These are phyloP conservation scores for Acinonyx jubatus DNA, from an alignment of 2,113 vertebrate genomes.

Conservation along the genomic window DNA sequence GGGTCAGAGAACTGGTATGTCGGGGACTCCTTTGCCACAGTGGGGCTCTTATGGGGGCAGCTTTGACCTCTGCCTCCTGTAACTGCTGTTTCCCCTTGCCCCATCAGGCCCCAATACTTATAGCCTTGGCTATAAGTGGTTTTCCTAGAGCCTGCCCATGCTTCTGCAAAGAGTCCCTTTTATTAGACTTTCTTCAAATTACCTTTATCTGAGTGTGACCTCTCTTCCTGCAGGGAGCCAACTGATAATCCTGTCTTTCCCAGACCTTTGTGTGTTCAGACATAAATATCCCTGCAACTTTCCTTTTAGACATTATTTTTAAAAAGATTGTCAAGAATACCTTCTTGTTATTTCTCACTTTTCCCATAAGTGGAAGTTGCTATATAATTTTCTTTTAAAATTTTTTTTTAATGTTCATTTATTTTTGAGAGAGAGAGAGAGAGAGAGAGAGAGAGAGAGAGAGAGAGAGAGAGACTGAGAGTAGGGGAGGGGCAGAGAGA, in stretches of 20 bases:
- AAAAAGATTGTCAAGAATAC: background rate
- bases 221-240: background rate
- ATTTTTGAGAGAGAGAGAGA: no score
- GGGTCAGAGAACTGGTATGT: background rate
- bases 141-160: background rate
- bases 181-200: background rate
- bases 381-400: background rate
- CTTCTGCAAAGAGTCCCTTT: background rate
- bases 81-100: no score
- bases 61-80: background rate
- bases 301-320: background rate
- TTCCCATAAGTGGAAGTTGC: background rate
- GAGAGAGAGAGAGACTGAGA: no score
- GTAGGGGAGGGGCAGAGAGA: no score
- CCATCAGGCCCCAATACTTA: accelerated
- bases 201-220: background rate
- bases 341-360: background rate
- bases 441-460: no score
- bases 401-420: no score
- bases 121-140: background rate
- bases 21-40: accelerated
- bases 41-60: background rate
- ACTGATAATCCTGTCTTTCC: background rate
- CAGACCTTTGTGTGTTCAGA: background rate
- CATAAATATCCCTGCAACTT: background rate